Evolutionary conservation across 2,888 invertebrate species (phyloP).

Genomic region (Melieria picta): DNA sequence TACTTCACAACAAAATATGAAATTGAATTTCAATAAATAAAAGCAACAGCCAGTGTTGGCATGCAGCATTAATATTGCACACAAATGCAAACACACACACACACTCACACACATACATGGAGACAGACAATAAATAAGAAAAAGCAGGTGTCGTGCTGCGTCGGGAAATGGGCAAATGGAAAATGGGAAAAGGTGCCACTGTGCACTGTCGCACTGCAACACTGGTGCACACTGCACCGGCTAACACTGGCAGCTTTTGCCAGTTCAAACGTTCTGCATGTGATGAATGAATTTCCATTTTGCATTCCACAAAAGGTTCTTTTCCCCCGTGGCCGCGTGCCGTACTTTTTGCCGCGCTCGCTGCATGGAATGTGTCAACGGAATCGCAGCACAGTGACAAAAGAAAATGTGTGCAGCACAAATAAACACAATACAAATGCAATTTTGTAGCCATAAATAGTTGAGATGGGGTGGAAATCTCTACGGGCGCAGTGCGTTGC

Average conservation of each 20-base stretch:
- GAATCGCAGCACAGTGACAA: background rate
- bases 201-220: too few species aligned
- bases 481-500: too few species aligned
- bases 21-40: constrained; percentile 18
- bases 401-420: background rate
- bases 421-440: too few species aligned
- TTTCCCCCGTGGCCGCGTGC: background rate
- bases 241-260: too few species aligned
- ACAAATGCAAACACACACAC: background rate
- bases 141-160: background rate
- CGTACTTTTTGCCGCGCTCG: background rate
- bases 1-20: constrained; percentile 6
- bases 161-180: too few species aligned
- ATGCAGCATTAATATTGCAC: constrained; percentile 15
- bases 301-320: constrained; percentile 7
- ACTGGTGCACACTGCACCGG: too few species aligned
- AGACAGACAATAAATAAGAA: background rate
- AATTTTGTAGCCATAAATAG: too few species aligned
- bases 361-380: background rate
- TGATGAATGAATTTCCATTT: constrained; percentile 24
- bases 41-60: background rate
- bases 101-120: background rate
- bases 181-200: too few species aligned
- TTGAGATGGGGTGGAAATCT: too few species aligned
- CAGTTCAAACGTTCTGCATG: background rate